Evolutionary conservation across 2,113 vertebrate species (phyloP).

Genomic region (Stigmatopora argus): DNA sequence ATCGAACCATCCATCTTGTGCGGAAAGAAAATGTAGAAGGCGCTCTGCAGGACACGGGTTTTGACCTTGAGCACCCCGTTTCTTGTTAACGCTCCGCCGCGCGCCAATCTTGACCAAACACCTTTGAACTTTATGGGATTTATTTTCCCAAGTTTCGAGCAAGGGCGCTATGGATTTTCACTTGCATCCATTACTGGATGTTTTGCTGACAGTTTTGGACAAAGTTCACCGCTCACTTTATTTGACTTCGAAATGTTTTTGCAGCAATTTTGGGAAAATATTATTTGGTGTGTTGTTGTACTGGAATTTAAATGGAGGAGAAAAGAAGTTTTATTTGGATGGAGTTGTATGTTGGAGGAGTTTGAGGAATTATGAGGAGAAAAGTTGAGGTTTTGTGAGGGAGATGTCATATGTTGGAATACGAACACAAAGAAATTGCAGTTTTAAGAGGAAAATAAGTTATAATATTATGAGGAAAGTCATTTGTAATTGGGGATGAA

Average conservation of each 20-base stretch:
- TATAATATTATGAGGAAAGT: too few species aligned
- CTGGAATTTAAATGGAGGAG: too few species aligned
- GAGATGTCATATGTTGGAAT: too few species aligned
- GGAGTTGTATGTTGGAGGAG: too few species aligned
- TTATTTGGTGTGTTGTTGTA: too few species aligned
- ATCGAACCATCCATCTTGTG: not conserved
- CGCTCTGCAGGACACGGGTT: not conserved
- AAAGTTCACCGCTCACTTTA: not conserved
- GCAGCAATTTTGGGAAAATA: not conserved
- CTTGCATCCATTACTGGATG: not conserved
- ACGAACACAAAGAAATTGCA: too few species aligned
- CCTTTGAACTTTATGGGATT: constrained; percentile 1
- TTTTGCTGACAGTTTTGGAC: not conserved
- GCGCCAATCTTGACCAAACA: not conserved
- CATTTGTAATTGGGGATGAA: too few species aligned
- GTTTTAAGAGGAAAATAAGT: too few species aligned
- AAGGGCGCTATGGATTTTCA: not conserved
- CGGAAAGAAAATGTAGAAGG: not conserved
- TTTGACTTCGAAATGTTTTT: not conserved
- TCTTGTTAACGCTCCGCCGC: constrained; percentile 1
- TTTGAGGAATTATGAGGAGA: too few species aligned
- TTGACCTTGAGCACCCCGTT: constrained; percentile 3
- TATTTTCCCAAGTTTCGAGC: not conserved
- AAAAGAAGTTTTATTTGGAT: too few species aligned
- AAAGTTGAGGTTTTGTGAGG: too few species aligned